Conservation (phyloP, 2,797 vertebrate genomes). For the Bovichtus variegatus region DNA sequence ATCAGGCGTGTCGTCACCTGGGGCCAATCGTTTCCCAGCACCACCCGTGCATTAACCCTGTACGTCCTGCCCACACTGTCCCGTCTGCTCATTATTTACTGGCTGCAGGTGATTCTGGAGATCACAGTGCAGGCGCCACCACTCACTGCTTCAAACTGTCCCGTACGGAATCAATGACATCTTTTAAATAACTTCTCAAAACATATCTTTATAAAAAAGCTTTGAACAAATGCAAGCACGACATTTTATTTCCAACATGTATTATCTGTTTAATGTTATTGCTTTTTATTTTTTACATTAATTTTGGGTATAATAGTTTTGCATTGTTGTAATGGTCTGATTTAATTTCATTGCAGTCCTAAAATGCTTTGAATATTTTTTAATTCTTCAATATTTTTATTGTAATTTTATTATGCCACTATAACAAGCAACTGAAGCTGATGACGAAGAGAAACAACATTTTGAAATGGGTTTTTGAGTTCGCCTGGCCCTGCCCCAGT, state of each 20-base stretch:
- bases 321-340: background rate
- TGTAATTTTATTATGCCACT: too few relatives aligned
- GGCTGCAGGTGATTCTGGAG: background rate
- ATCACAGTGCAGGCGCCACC: background rate
- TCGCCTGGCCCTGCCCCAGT: too few relatives aligned
- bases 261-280: background rate
- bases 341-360: background rate
- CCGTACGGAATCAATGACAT: background rate
- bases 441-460: too few relatives aligned
- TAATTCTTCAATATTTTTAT: too few relatives aligned
- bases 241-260: background rate
- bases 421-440: too few relatives aligned
- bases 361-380: too few relatives aligned
- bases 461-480: too few relatives aligned
- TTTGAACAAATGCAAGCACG: background rate
- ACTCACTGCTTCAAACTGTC: too few relatives aligned
- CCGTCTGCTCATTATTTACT: background rate
- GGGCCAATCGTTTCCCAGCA: slow-evolving; percentile 25
- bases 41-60: slow-evolving; percentile 30
- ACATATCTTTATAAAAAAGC: background rate
- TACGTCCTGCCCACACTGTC: background rate
- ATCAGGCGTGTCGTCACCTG: slow-evolving; percentile 36
- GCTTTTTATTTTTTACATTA: background rate
- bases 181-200: background rate
- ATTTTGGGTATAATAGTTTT: background rate